Conservation (phyloP, 2,888 invertebrate species). For the Pollenia amentaria region DNA sequence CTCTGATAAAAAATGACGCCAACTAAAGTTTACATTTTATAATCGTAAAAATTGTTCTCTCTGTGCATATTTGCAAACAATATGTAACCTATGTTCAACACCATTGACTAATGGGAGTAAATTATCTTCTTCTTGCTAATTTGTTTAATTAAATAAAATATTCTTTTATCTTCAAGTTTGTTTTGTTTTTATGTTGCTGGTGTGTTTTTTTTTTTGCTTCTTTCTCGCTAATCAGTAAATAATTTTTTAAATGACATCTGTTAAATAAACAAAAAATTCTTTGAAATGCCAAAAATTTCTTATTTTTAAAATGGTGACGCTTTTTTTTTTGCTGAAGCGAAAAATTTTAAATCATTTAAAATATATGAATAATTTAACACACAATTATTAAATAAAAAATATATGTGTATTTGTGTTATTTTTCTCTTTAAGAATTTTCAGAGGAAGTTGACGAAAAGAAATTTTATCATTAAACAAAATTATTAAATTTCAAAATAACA, state of each 20-base stretch:
- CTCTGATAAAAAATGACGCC: too few species aligned
- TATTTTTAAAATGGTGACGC: slow-evolving; percentile 54
- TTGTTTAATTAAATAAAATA: slow-evolving; percentile 47
- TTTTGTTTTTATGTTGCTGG: background rate
- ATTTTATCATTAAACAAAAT: background rate
- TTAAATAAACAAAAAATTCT: slow-evolving; percentile 28
- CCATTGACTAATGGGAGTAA: background rate
- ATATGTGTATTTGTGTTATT: background rate
- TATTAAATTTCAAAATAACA: too few species aligned
- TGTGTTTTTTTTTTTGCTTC: background rate
- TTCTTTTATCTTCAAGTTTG: background rate
- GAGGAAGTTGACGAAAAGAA: background rate
- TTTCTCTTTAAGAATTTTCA: background rate
- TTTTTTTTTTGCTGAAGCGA: background rate
- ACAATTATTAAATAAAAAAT: slow-evolving; percentile 32
- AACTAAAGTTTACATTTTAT: too few species aligned
- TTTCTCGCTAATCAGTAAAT: slow-evolving; percentile 18
- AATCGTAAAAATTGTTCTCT: too few species aligned
- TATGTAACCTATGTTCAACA: too few species aligned
- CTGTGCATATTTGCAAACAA: too few species aligned
- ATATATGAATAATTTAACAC: slow-evolving; percentile 31
- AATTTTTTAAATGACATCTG: slow-evolving; percentile 30
- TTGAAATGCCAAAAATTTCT: slow-evolving; percentile 19
- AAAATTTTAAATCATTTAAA: slow-evolving; percentile 12
- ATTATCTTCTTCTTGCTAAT: slow-evolving; percentile 24